Evolutionary conservation across 2,888 invertebrate genomes (phyloP), one percentile per base, ranked within the genome.

Genomic region (Fissipunctia ypsillon): DNA sequence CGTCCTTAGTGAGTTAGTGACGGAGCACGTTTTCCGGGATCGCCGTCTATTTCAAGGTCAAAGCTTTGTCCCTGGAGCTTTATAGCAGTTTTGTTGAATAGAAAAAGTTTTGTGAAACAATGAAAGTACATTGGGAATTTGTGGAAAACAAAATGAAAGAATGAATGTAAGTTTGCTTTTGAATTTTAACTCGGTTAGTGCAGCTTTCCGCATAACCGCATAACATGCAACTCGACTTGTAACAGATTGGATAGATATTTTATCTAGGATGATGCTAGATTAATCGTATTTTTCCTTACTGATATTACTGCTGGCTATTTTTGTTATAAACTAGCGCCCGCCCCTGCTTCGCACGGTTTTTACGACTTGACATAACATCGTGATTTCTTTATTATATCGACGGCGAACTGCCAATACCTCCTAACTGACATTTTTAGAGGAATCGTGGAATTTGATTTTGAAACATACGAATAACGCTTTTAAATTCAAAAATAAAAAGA

Each of bases 1-100:
- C 56, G 60, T 61, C 65, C 57, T 52, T 76, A 25, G 45, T 56
- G 67, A 64, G 61, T 52, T 76, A 25, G 45, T 56, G 67, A 64
- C 64, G 45, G 38, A 38, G 25, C 57, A 61, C 69, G 80, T 66
- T 81, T 80, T 80, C 76, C 76, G 80, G 76, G 71, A 81, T 68
- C 31, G 35, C 22, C 16, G 35, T 19, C 63, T 22, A 38, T 60
- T 71, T 50, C 72, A 81, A 72, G 61, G 69, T 54, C 31, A 0
- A 1, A 28, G 14, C 3, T 50, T 63, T 59, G 57, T 80, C 66
- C 81, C 38, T 63, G n/a, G 69, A 66, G 31, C 19, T 76, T 69
- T 56, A 43, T 50, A 43, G 63, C 48, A 61, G 25, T 22, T 69
- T 65, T 22, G 7, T 31, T 57, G 16, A 45, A 59, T 45, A 31